Percentiles rank a stretch among this genome's conserved stretches.
phyloP scores from a whole-genome alignment of 1,140 invertebrate species.

The Oscheius sp. region DNA sequence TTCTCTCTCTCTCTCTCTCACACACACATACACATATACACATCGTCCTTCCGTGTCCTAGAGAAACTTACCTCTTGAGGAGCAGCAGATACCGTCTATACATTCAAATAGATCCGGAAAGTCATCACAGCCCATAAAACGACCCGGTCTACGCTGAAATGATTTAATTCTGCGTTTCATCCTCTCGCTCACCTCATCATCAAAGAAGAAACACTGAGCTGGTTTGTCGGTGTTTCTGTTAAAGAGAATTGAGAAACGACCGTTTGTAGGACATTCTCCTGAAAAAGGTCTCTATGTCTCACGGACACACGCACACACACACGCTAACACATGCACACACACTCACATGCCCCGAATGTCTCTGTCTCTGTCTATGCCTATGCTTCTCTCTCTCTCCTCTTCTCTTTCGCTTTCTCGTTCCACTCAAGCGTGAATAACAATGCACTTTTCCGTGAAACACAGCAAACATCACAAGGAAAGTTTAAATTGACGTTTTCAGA shows the following conservation, averaged over 20 bases:
- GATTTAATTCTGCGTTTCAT: not conserved
- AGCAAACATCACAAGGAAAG: too few relatives aligned
- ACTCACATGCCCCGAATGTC: too few relatives aligned
- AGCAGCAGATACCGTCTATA: conserved; percentile 48
- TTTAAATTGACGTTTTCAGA: too few relatives aligned
- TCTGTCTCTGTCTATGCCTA: too few relatives aligned
- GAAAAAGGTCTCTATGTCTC: not conserved
- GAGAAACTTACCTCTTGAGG: conserved; percentile 39
- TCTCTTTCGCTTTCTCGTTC: too few relatives aligned
- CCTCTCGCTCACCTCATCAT: conserved; percentile 21
- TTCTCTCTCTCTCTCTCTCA: not conserved
- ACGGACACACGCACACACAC: too few relatives aligned
- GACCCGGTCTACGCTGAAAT: conserved; percentile 33
- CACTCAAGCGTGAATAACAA: too few relatives aligned
- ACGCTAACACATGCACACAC: too few relatives aligned
- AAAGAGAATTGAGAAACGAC: conserved; percentile 39
- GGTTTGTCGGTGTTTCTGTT: conserved; percentile 43
- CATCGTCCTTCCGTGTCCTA: not conserved
- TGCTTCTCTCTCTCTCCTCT: too few relatives aligned
- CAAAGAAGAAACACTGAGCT: conserved; percentile 47
- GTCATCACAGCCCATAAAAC: conserved; percentile 51
- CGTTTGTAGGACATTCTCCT: conserved; percentile 47
- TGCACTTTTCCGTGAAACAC: too few relatives aligned
- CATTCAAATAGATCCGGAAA: conserved; percentile 50
- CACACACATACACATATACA: not conserved